phyloP scores from a whole-genome alignment of 2,113 vertebrate species.

The Pomatorhinus ruficollis region DNA sequence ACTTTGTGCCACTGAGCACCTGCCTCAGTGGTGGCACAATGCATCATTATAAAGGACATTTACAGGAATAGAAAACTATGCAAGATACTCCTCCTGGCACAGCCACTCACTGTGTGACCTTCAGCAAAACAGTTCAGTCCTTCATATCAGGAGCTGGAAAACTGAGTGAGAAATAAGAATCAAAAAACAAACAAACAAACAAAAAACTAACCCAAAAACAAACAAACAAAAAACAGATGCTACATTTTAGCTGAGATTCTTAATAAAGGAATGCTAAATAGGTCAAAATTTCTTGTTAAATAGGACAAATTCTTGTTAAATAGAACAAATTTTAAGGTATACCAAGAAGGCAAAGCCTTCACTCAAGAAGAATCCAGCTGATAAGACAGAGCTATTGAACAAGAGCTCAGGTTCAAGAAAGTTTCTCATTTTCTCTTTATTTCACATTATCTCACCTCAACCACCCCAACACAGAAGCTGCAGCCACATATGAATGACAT shows the following conservation, averaged over 20 bases:
- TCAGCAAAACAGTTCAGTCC: not conserved
- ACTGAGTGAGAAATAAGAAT: not conserved
- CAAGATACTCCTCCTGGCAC: not conserved
- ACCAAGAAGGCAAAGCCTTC: not conserved
- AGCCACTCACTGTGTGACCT: not conserved
- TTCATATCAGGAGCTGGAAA: not conserved
- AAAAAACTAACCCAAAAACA: not conserved
- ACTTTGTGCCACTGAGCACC: not conserved
- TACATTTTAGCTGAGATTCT: not conserved
- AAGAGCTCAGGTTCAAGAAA: not conserved
- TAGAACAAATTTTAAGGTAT: not conserved
- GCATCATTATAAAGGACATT: not conserved
- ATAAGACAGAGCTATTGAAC: not conserved
- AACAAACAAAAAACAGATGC: not conserved
- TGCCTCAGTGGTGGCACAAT: not conserved
- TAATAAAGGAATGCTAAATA: not conserved
- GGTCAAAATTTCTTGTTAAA: not conserved
- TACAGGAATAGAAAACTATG: fast-evolving
- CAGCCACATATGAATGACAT: not conserved
- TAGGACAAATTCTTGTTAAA: not conserved
- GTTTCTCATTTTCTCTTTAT: not conserved
- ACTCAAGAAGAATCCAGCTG: not conserved
- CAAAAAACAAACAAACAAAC: not conserved
- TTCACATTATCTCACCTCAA: not conserved
- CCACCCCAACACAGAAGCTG: not conserved